Evolutionary conservation across 2,113 vertebrate genomes (phyloP), one percentile per base, ranked within the genome.

Genomic region (Callipepla squamata): DNA sequence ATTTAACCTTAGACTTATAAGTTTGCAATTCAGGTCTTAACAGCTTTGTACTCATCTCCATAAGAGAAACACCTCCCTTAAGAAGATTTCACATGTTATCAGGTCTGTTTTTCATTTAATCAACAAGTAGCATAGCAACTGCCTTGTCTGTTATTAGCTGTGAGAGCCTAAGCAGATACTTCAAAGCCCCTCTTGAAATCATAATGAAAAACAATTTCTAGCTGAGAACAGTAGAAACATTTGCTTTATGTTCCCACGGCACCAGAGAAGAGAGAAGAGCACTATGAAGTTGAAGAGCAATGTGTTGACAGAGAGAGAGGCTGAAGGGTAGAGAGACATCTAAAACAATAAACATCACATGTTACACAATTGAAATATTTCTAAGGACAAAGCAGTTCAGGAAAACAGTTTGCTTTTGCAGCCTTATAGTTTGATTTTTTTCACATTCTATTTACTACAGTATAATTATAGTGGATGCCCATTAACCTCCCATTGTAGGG

Each of bases 131-230:
- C 93, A 84, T 88, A 91, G 91, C 94, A 96, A 94, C 94, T 72
- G 93, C 87, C 85, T 86, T 94, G 93, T 89, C 57, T 90, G 76
- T 75, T 90, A 83, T 83, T 94, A 95, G 89, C 82, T 90, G 23
- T 91, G 85, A 95, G 94, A 94, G 90, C 58, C 36, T 89, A 95
- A 95, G 96, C 72, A 94, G 89, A 90, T 83, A 96, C 91, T 96
- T 96, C 95, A 96, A 96, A 92, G 89, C 32, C 44, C 91, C 95
- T 92, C 95, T 96, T 96, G 93, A 96, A 96, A 96, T 95, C 57
- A 93, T 92, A 95, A 96, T 96, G 93, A 94, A 95, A 95, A 96
- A 88, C 94, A 96, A 95, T 94, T 95, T 93, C 85, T 85, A 74
- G 76, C 80, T 92, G 82, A 94, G 93, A 96, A 84, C 72, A 90